These are phyloP conservation scores for Druon quercuslanigerum DNA, from an alignment of 1,140 invertebrate genomes.

Conservation along the genomic window DNA sequence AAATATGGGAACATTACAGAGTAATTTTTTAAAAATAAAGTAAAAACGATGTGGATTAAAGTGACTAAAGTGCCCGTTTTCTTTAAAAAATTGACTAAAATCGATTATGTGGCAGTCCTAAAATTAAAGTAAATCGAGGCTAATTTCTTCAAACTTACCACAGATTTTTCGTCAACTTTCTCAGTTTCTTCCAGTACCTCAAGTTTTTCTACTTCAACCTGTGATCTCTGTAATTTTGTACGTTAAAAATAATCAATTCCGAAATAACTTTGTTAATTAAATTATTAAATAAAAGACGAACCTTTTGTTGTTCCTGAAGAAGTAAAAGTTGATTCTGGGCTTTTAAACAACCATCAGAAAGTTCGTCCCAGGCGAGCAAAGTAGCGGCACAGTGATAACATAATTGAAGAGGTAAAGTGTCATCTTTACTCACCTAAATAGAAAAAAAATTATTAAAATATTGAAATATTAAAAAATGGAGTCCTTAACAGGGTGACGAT, in stretches of 20 bases:
- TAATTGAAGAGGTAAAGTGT: slow-evolving; percentile 78
- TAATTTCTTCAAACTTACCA: slow-evolving; percentile 15
- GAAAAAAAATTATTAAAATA: slow-evolving; percentile 20
- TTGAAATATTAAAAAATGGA: slow-evolving; percentile 31
- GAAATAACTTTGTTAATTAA: neutral
- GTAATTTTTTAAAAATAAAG: no score
- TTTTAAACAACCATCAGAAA: slow-evolving; percentile 76
- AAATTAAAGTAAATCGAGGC: no score
- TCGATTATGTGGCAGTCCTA: no score
- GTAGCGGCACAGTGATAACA: slow-evolving; percentile 81
- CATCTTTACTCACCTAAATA: slow-evolving; percentile 75
- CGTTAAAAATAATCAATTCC: neutral
- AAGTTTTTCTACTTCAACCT: no score
- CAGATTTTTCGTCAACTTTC: neutral
- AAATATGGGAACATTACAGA: no score
- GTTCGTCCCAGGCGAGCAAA: slow-evolving; percentile 80
- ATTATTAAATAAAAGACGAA: slow-evolving; percentile 35
- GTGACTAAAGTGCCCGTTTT: no score
- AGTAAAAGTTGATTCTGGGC: slow-evolving; percentile 75
- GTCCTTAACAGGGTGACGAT: neutral
- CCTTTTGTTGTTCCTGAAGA: slow-evolving; percentile 59
- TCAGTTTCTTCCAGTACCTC: neutral
- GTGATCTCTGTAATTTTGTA: neutral
- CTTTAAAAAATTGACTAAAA: no score
- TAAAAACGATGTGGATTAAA: no score